Evolutionary conservation across 64 coral and sea anemone genomes (phyloP), one percentile per base, ranked within the genome.

Genomic region (Montipora sp.): DNA sequence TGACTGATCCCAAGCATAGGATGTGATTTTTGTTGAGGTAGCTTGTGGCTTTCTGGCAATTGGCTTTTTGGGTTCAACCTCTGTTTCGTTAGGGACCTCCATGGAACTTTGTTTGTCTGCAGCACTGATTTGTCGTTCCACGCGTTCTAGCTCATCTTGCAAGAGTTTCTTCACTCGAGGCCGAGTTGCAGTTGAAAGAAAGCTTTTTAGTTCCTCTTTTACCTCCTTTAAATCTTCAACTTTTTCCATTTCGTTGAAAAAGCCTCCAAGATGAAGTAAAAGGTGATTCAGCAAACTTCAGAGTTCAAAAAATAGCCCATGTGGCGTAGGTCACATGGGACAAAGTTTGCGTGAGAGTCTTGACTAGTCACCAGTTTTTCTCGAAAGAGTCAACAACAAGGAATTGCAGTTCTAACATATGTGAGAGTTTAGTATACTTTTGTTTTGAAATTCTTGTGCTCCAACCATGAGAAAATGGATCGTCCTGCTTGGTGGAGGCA

Each of bases 401-500:
- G 20, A 0, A 63, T 5, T 60, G 49, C 9, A 55, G 51, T 55
- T 36, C 53, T 50, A 6, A 22, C 7, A 3, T 12, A 2, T 59
- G 36, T 45, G 2, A 2, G 24, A 51, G 23, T 77, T 76, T 11
- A 22, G 47, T 81, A 59, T 59, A 36, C 70, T 90, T 77, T 75
- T 11, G 19, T 44, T 83, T 94, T 50, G 1, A 22, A 15, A 75
- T 75, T 23, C 13, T 71, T 94, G 19, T 48, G 14, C 48, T 67
- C 57, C 44, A 51, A 96, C 65, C 70, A 99, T 99, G 98, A 93
- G 89, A 73, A 99, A 99, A 94, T 99, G 94, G 92, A 92, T 99
- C 21, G 98, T 95, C 47, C 75, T 99, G 7, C 85, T 99, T 60
- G 98, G 94, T 13, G 98, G 98, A 16, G 98, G 94, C 36, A 94